Conservation (phyloP, 2,113 vertebrate genomes). For the Ancistrus triradiatus region DNA sequence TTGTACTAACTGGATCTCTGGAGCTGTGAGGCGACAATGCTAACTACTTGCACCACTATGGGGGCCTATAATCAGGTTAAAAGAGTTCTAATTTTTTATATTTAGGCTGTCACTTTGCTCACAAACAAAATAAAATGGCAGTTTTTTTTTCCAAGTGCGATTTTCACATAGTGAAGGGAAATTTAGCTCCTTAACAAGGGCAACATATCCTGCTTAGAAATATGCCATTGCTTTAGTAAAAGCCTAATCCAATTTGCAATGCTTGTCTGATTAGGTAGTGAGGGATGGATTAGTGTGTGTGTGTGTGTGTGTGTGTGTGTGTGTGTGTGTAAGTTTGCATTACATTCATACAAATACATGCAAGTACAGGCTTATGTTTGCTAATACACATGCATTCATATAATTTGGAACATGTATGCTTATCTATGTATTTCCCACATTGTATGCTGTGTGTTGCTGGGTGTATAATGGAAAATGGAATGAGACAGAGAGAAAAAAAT, state of each 20-base stretch:
- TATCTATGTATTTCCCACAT: slow-evolving; percentile 25
- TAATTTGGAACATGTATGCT: slow-evolving; percentile 13
- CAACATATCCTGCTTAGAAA: slow-evolving; percentile 56
- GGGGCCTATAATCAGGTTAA: too few relatives aligned
- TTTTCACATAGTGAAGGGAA: slow-evolving; percentile 48
- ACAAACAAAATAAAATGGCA: slow-evolving; percentile 4
- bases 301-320: slow-evolving; percentile 28
- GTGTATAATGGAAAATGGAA: slow-evolving; percentile 11
- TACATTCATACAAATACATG: slow-evolving; percentile 39
- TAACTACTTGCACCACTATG: too few relatives aligned
- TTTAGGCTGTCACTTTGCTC: background rate
- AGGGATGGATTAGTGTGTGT: slow-evolving; percentile 50
- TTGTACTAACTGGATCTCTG: too few relatives aligned
- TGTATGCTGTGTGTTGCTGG: background rate
- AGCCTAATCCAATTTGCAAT: slow-evolving; percentile 70
- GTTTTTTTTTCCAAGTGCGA: slow-evolving; percentile 7
- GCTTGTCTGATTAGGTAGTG: slow-evolving; percentile 71
- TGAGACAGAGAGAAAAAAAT: slow-evolving; percentile 58
- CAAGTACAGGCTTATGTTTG: slow-evolving; percentile 14
- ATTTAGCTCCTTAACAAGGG: slow-evolving; percentile 55
- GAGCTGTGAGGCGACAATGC: too few relatives aligned
- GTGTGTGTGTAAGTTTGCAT: slow-evolving; percentile 5
- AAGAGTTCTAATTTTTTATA: too few relatives aligned
- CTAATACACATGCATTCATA: slow-evolving; percentile 20
- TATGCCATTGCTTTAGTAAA: slow-evolving; percentile 57